Evolutionary conservation across 1,140 invertebrate species (phyloP).

Genomic region (Sycobia sp.): DNA sequence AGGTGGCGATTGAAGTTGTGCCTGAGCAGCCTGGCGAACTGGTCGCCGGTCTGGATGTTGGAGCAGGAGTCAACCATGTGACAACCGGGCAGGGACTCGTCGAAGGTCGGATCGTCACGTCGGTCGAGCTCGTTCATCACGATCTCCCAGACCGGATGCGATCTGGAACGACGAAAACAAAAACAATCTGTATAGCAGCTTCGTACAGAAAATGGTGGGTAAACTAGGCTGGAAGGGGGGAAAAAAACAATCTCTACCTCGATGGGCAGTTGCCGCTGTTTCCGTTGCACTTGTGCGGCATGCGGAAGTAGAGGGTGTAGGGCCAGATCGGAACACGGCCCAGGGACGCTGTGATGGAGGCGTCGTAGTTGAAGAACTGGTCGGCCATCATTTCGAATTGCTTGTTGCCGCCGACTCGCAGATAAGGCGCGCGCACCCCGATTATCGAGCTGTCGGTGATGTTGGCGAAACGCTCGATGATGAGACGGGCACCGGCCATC

Average conservation of each 20-base stretch:
- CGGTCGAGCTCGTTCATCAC: constrained; percentile 94
- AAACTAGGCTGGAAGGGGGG: too few species aligned
- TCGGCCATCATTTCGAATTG: constrained; percentile 97
- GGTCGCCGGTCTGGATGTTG: constrained; percentile 86
- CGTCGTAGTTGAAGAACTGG: constrained; percentile 93
- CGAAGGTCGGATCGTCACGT: constrained; percentile 88
- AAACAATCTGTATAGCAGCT: too few species aligned
- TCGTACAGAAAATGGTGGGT: too few species aligned
- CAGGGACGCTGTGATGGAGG: constrained; percentile 88
- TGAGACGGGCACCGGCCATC: constrained; percentile 90
- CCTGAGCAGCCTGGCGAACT: constrained; percentile 83
- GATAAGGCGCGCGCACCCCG: constrained; percentile 86
- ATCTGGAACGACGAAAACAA: constrained; percentile 55
- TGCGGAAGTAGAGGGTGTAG: constrained; percentile 92
- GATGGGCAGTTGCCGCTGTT: constrained; percentile 91
- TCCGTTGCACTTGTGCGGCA: constrained; percentile 93
- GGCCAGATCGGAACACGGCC: constrained; percentile 92
- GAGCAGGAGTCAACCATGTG: constrained; percentile 94
- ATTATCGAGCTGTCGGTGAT: constrained; percentile 89
- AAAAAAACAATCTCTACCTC: constrained; percentile 31
- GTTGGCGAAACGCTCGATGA: constrained; percentile 87
- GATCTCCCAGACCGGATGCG: constrained; percentile 94
- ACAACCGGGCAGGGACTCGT: constrained; percentile 89
- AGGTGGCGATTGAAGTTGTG: constrained; percentile 95
- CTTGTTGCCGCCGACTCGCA: constrained; percentile 90